phyloP scores from a whole-genome alignment of 2,888 invertebrate genomes.

The Oegoconia quadripuncta region DNA sequence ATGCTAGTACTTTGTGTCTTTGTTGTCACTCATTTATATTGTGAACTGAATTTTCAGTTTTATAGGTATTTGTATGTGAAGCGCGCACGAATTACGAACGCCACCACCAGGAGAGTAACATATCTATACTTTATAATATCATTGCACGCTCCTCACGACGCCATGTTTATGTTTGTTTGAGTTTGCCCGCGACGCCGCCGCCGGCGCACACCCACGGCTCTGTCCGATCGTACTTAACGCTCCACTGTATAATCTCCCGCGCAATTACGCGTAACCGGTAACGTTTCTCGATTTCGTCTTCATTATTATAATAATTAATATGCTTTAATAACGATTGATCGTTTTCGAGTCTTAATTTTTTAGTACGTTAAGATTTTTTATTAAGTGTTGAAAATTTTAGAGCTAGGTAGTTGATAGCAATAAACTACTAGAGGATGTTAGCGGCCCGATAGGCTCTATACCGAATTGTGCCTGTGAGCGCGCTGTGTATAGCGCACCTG shows the following conservation, averaged over 20 bases:
- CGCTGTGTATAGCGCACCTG: slow-evolving; percentile 29
- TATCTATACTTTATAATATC: too few species aligned
- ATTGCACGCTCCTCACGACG: too few species aligned
- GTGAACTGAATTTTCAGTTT: too few species aligned
- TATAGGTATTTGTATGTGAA: too few species aligned
- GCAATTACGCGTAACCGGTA: too few species aligned
- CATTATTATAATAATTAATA: too few species aligned
- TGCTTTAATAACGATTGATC: slow-evolving; percentile 29
- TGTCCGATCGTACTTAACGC: slow-evolving; percentile 49
- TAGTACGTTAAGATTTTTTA: slow-evolving; percentile 47
- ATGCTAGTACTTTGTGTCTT: too few species aligned
- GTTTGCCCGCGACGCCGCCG: slow-evolving; percentile 15
- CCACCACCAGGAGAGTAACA: too few species aligned
- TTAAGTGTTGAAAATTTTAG: slow-evolving; percentile 65
- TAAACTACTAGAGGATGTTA: slow-evolving; percentile 40
- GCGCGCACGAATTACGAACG: too few species aligned
- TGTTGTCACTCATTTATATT: too few species aligned
- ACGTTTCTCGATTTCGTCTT: slow-evolving; percentile 31
- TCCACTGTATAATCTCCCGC: slow-evolving; percentile 35
- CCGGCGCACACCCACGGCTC: slow-evolving; percentile 30
- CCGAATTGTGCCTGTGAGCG: slow-evolving; percentile 52
- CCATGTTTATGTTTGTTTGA: slow-evolving; percentile 7
- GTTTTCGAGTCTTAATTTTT: slow-evolving; percentile 39
- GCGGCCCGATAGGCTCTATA: slow-evolving; percentile 45
- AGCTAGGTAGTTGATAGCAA: slow-evolving; percentile 61